Base-by-base conservation (phyloP, 2,113 vertebrate species). In the Ophthalmolycus amberensis region DNA sequence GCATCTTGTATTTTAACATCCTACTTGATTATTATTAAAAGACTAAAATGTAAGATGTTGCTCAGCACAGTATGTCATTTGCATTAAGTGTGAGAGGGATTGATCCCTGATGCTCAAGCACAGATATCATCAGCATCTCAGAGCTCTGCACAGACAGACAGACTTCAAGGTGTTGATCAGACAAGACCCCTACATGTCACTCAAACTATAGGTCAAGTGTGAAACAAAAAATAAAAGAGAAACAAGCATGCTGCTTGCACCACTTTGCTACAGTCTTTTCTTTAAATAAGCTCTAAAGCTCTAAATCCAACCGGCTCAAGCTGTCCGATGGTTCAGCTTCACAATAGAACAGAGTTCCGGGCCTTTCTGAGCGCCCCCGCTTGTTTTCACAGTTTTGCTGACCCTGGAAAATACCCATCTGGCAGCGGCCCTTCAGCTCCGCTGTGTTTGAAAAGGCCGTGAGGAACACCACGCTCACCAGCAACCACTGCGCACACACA, bases 341-440 rank as follows among this genome's bases (percentile, higher is more conserved):
- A 90, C 91, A 92, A 90, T 84, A 62, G 80, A 82, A 81, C 79
- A 73, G 86, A 91, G 89, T 93, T 94, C 92, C 87, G 90, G 93
- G 85, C 65, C 82, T 91, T 94, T 95, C 87, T 84, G 75, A 85
- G 89, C 88, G 85, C 80, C 90, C 46, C 80, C 76, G 15, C 78
- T 90, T 93, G 92, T 94, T 94, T 94, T 93, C 88, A 87, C 84
- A 86, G 83, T 93, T 93, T 88, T 92, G 93, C 93, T 95, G 91
- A 93, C 83, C 80, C 80, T 91, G 90, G 91, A 94, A 92, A 92
- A 94, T 82, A 85, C 86, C 92, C 92, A 93, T 91, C 90, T 93
- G 95, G 91, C 93, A 90, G 32, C 60, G 84, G 67, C 68, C 71
- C 85, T 86, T 83, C 75, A 66, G 80, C 82, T 85, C 77, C 6